phyloP scores from a whole-genome alignment of 2,888 invertebrate genomes.

The Thymelicus lineola region DNA sequence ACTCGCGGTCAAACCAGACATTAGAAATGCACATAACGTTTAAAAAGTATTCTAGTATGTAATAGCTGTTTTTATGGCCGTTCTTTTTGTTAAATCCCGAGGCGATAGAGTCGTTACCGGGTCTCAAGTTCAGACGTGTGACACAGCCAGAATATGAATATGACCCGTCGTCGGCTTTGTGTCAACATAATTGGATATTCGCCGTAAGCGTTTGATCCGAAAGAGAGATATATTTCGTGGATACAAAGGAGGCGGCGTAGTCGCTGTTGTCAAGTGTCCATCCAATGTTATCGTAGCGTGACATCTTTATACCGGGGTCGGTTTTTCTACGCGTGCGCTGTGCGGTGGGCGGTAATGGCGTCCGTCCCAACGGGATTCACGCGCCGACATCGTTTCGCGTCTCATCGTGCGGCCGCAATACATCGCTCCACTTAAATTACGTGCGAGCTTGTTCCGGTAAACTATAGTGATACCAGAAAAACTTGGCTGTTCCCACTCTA shows the following conservation, averaged over 20 bases:
- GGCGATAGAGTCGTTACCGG: conserved; percentile 52
- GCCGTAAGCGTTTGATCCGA: conserved; percentile 64
- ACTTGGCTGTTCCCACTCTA: conserved; percentile 26
- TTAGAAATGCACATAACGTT: conserved; percentile 68
- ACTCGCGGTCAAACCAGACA: conserved; percentile 63
- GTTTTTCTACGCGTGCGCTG: conserved; percentile 78
- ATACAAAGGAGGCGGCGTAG: conserved; percentile 63
- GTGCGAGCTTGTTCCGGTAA: conserved; percentile 79
- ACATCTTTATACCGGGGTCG: conserved; percentile 76
- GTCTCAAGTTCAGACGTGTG: conserved; percentile 64
- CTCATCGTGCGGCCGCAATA: conserved; percentile 81
- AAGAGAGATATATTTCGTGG: conserved; percentile 59
- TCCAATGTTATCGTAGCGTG: conserved; percentile 73
- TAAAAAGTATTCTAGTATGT: conserved; percentile 54
- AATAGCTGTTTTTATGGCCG: conserved; percentile 64
- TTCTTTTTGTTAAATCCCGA: conserved; percentile 54
- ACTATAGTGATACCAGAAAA: conserved; percentile 58
- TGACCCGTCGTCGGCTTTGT: conserved; percentile 57
- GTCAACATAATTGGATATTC: conserved; percentile 74
- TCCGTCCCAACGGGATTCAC: conserved; percentile 81
- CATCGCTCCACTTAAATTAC: conserved; percentile 80
- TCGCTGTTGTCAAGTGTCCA: conserved; percentile 73
- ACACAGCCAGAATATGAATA: conserved; percentile 59
- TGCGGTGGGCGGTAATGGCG: conserved; percentile 81
- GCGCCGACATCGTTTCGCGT: conserved; percentile 80